Conservation (phyloP, 2,888 invertebrate species). For the Hydriomena furcata region DNA sequence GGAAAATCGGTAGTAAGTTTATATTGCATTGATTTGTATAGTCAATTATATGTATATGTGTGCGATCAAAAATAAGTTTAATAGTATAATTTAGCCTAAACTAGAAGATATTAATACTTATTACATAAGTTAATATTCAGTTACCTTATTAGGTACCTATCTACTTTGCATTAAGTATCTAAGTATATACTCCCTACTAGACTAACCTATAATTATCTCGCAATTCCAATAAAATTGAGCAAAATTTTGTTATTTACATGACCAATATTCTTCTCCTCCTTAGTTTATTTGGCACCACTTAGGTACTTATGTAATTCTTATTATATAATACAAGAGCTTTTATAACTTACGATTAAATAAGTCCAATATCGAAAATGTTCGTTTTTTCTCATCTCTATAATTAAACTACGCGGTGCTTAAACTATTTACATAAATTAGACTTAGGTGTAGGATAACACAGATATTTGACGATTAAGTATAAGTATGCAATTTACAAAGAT, state of each 20-base stretch:
- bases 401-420: constrained; percentile 13
- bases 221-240: constrained; percentile 60
- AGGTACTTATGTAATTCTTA: constrained; percentile 71
- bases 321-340: constrained; percentile 42
- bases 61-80: too few relatives aligned
- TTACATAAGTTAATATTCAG: too few relatives aligned
- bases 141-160: too few relatives aligned
- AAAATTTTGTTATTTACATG: constrained; percentile 54
- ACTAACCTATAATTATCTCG: constrained; percentile 17
- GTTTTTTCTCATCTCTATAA: background rate
- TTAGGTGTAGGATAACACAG: constrained; percentile 39
- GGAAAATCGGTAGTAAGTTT: too few relatives aligned
- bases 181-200: too few relatives aligned
- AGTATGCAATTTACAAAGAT: constrained; percentile 30
- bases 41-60: too few relatives aligned
- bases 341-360: constrained; percentile 10
- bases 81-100: too few relatives aligned
- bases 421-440: constrained; percentile 27
- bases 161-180: background rate
- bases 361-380: background rate
- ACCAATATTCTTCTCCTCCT: constrained; percentile 41
- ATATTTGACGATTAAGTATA: constrained; percentile 44
- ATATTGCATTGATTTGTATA: too few relatives aligned
- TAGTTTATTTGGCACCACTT: constrained; percentile 68
- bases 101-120: too few relatives aligned